phyloP scores from a whole-genome alignment of 2,888 invertebrate genomes.

The Eumacrocentrus americanus region DNA sequence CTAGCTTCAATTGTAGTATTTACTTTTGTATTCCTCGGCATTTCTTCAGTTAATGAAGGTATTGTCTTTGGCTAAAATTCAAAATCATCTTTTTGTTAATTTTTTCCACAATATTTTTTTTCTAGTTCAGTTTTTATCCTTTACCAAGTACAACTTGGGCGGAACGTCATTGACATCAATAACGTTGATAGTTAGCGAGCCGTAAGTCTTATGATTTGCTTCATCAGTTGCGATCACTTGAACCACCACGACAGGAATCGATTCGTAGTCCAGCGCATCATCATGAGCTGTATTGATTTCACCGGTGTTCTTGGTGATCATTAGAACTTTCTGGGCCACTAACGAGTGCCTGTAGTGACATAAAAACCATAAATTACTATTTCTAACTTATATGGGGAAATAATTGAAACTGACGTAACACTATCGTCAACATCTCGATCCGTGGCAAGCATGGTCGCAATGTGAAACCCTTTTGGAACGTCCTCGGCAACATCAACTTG shows the following conservation, averaged over 20 bases:
- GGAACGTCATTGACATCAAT: conserved; percentile 77
- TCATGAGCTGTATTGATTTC: conserved; percentile 64
- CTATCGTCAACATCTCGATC: conserved; percentile 70
- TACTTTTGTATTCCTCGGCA: conserved; percentile 59
- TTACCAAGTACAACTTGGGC: conserved; percentile 70
- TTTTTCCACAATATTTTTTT: too few relatives aligned
- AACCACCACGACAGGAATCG: conserved; percentile 65
- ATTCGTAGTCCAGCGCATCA: conserved; percentile 70
- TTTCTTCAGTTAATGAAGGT: conserved; percentile 67
- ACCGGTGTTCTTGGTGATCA: conserved; percentile 66
- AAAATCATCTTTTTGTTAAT: neutral
- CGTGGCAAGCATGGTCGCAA: conserved; percentile 66
- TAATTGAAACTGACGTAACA: conserved; percentile 64
- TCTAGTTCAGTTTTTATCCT: too few relatives aligned
- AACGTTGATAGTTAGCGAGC: conserved; percentile 68
- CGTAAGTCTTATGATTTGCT: conserved; percentile 62
- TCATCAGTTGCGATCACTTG: conserved; percentile 59
- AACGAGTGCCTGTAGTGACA: conserved; percentile 66
- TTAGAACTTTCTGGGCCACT: conserved; percentile 63
- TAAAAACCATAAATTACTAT: too few relatives aligned
- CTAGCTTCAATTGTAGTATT: conserved; percentile 63
- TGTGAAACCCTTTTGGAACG: conserved; percentile 60
- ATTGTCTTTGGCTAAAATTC: conserved; percentile 62
- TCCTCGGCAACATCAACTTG: conserved; percentile 66
- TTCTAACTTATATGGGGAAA: neutral